Conservation (phyloP, 2,113 vertebrate genomes). For the Lagopus muta region DNA sequence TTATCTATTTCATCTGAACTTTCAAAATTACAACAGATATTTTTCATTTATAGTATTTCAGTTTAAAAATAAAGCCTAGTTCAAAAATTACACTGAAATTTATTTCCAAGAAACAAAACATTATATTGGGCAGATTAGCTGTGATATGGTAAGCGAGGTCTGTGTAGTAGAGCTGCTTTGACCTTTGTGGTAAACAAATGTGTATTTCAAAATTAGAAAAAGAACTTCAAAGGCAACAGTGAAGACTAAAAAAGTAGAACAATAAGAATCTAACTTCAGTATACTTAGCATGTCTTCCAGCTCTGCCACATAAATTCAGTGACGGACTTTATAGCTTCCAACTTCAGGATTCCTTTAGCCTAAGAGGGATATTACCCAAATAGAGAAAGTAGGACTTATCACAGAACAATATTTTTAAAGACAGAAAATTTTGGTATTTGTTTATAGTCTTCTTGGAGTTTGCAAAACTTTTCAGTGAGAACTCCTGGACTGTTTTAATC, state of each 20-base stretch:
- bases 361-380: neutral
- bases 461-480: neutral
- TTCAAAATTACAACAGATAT: neutral
- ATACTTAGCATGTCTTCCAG: neutral
- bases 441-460: neutral
- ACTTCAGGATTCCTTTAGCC: neutral
- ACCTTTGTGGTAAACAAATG: neutral
- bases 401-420: neutral
- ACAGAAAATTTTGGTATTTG: neutral
- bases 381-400: neutral
- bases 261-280: neutral
- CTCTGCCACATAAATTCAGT: neutral
- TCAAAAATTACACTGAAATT: neutral
- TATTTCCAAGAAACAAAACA: neutral
- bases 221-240: neutral
- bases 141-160: neutral
- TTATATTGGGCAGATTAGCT: neutral
- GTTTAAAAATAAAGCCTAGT: neutral
- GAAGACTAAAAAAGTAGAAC: neutral
- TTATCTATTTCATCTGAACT: neutral
- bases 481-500: neutral
- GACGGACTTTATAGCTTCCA: neutral
- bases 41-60: neutral
- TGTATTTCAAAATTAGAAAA: neutral
- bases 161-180: neutral